Percentiles rank a stretch among this genome's conserved stretches.
phyloP scores from a whole-genome alignment of 2,888 invertebrate genomes.

The Megalurothrips usitatus region DNA sequence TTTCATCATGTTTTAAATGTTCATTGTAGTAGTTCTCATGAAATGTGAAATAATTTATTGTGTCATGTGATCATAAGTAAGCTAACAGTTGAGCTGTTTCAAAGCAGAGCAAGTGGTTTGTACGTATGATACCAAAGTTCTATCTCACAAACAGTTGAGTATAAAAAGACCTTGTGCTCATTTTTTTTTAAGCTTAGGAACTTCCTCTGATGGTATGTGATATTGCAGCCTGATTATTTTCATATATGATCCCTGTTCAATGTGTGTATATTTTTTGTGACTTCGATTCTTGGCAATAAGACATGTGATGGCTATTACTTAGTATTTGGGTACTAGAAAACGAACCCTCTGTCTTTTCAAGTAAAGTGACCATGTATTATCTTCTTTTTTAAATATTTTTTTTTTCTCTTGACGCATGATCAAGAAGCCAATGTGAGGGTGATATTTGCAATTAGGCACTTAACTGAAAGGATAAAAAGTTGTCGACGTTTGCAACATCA shows the following conservation, averaged over 20 bases:
- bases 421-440: no score
- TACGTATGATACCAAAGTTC: background rate
- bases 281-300: background rate
- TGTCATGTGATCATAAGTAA: background rate
- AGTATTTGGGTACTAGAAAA: background rate
- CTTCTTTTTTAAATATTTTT: no score
- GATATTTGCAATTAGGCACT: no score
- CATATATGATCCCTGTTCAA: background rate
- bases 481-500: no score
- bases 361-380: background rate
- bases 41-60: background rate
- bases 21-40: background rate
- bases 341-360: background rate
- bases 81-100: background rate
- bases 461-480: no score
- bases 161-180: background rate
- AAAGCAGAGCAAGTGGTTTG: background rate
- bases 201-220: background rate
- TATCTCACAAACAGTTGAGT: background rate
- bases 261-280: background rate
- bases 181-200: background rate
- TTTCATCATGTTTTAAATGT: background rate
- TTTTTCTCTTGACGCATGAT: no score
- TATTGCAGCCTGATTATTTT: background rate
- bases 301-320: background rate